Evolutionary conservation across 2,888 invertebrate species (phyloP), one percentile per base, ranked within the genome.

Genomic region (Caenorhabditis uteleia): DNA sequence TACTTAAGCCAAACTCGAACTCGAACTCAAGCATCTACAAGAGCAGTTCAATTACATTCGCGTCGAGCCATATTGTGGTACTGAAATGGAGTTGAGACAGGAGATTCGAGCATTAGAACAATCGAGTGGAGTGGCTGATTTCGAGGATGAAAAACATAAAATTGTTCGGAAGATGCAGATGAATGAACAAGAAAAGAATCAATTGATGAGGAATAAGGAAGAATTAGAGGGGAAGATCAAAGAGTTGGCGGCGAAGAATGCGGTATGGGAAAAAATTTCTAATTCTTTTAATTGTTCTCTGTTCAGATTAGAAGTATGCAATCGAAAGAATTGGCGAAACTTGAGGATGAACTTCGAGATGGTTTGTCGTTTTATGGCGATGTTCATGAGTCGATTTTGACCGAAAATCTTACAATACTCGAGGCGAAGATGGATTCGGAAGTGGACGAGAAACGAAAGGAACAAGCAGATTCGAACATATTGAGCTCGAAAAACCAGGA

Each of bases 51-150:
- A 23, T 12, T 42, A 66, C n/a, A 43, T 70, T 10, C 38, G 59
- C 14, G 67, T 70, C 0, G 54, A 62, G 18, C 56, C 59, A 8
- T 70, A 60, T 44, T 54, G 20, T 27, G 70, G 70, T 25, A 64
- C 62, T 6, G 56, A 62, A 36, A 27, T 51, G 25, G 58, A 70
- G 25, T 20, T 70, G 40, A 20, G 21, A 10, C 44, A 54, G 12
- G 44, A 67, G 23, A 54, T 70, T 7, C 40, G 39, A 12, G 69
- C 61, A 14, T 16, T 65, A 2, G 23, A 46, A 18, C 20, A 6
- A 2, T 26, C 31, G 1, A 31, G 50, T 4, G 55, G 38, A 5
- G 36, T 25, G 10, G 29, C 43, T 3, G 47, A 40, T 47, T 51
- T 55, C 39, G 38, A 10, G 10, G 53, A 59, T 6, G 51, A 58